Evolutionary conservation across 2,113 vertebrate genomes (phyloP), one percentile per base, ranked within the genome.

Genomic region (Cephalopterus ornatus): DNA sequence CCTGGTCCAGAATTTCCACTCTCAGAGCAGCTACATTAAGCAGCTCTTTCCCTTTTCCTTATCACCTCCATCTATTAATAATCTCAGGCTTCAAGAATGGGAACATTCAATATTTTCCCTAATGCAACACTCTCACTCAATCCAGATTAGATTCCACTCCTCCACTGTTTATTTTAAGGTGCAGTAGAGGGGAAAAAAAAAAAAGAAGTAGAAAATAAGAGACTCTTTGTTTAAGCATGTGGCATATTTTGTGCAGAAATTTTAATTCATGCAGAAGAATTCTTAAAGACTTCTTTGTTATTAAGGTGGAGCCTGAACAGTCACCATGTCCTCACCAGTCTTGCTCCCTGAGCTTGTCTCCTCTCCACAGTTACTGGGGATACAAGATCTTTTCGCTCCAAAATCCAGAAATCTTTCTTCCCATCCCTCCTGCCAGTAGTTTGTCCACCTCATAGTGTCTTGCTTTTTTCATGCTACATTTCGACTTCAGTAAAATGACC

Each of bases 211-310:
- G 78, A 91, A 93, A 93, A 92, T 93, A 90, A 91, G 55, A 88
- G 67, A 63, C 63, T 80, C 22, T 84, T 95, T 97, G 81, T 95
- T 92, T 66, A 92, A 93, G 35, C 0, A 0, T 46, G 47, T 3
- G 3, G 61, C 47, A 52, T 63, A 93, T 92, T 96, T 92, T 85
- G 17, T 93, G 35, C 59, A 74, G 85, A 93, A 61, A 88, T 86
- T 89, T 94, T 88, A 92, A 88, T 90, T 77, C 39, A 81, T 55
- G 52, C 33, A 74, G 88, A 47, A 35, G 55, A 92, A 92, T 94
- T 81, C 72, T 93, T 96, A 94, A 95, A 91, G 93, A 86, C 85
- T 78, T 90, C 93, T 96, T 97, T 96, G 93, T 92, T 96, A 46
- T 72, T 93, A 50, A 84, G 72, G 72, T 53, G 74, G 28, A 91